phyloP scores from a whole-genome alignment of 2,888 invertebrate species.

The Plagiodera versicolora region DNA sequence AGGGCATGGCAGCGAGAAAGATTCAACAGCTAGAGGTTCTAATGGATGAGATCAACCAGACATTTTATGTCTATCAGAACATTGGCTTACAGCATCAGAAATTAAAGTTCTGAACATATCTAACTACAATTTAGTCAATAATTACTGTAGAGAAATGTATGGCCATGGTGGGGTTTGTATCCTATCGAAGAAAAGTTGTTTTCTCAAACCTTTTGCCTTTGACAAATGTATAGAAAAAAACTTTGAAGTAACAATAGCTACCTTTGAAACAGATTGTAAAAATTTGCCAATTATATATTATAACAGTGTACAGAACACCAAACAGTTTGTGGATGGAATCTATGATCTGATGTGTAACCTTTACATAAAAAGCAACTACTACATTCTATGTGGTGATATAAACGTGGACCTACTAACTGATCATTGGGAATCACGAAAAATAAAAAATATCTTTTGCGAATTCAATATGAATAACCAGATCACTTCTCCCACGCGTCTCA shows the following conservation, averaged over 20 bases:
- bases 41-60: conserved; percentile 1
- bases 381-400: too few species aligned
- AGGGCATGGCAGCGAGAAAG: conserved; percentile 9
- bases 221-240: background rate
- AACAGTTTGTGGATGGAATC: too few species aligned
- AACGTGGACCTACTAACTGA: too few species aligned
- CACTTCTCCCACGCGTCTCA: too few species aligned
- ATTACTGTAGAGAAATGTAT: conserved; percentile 3
- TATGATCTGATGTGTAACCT: too few species aligned
- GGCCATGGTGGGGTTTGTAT: background rate
- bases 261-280: too few species aligned
- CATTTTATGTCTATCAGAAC: conserved; percentile 10
- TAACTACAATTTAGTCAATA: conserved; percentile 8
- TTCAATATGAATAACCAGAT: too few species aligned
- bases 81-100: conserved; percentile 7
- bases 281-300: too few species aligned
- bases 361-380: too few species aligned
- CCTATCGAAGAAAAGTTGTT: conserved; percentile 2
- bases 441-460: too few species aligned
- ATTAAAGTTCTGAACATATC: conserved; percentile 1
- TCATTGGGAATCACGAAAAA: too few species aligned
- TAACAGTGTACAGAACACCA: too few species aligned
- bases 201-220: conserved; percentile 3
- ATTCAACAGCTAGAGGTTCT: conserved; percentile 10
- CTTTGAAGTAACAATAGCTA: conserved; percentile 3